phyloP scores from a whole-genome alignment of 2,113 vertebrate genomes.

The Camelus bactrianus region DNA sequence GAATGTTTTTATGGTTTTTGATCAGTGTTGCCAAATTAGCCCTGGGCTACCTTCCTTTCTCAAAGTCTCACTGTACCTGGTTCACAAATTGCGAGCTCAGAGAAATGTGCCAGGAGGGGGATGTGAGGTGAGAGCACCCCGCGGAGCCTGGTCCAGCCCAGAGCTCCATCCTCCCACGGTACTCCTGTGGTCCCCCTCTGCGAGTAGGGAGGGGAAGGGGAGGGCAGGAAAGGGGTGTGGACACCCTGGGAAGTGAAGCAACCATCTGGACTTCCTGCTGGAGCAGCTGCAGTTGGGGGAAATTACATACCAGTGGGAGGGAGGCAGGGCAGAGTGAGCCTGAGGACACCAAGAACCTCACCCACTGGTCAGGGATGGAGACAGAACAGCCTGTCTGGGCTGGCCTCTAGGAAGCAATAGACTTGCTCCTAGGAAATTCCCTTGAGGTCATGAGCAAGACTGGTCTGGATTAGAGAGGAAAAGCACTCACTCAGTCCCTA shows the following conservation, averaged over 20 bases:
- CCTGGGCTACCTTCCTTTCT: background rate
- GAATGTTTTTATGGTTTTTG: background rate
- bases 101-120: background rate
- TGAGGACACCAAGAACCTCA: background rate
- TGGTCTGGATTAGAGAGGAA: background rate
- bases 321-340: background rate
- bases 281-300: background rate
- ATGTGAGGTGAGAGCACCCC: background rate
- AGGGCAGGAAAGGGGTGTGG: conserved; percentile 53
- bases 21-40: background rate
- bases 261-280: conserved; percentile 43
- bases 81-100: background rate
- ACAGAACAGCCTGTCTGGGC: background rate
- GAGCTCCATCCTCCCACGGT: background rate
- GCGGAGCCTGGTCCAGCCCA: background rate
- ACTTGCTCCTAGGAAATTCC: background rate
- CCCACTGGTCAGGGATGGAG: no score
- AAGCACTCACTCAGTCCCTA: accelerated
- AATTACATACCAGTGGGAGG: background rate
- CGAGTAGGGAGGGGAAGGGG: background rate
- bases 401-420: background rate
- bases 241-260: conserved; percentile 64
- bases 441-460: background rate
- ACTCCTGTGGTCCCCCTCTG: background rate
- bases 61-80: background rate